Evolutionary conservation across 2,797 vertebrate genomes (phyloP).

Genomic region (Florisuga fusca): DNA sequence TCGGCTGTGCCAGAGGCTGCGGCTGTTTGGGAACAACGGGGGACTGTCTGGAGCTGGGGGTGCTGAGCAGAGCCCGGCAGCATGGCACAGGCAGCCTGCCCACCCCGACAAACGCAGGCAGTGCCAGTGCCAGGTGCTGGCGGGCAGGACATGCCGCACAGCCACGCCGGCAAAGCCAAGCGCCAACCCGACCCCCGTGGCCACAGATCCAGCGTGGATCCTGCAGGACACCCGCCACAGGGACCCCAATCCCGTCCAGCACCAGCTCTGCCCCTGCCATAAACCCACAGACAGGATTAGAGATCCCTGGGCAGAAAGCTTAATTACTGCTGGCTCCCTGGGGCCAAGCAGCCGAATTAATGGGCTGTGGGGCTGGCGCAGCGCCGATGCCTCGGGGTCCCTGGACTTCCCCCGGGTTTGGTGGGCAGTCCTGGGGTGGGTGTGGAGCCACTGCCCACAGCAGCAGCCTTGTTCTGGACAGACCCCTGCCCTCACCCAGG

Average conservation of each 20-base stretch:
- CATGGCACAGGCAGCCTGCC: neutral
- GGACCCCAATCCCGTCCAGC: neutral
- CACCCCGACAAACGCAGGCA: neutral
- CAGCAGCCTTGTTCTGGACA: neutral
- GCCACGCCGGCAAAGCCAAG: neutral
- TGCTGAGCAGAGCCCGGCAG: neutral
- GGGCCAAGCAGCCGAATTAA: neutral
- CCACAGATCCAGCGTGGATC: fast-evolving
- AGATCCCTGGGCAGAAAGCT: neutral
- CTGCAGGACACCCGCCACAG: fast-evolving
- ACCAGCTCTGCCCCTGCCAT: neutral
- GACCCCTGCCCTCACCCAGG: fast-evolving
- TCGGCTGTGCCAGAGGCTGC: neutral
- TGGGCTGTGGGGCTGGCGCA: neutral
- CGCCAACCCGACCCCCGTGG: fast-evolving
- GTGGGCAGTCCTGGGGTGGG: neutral
- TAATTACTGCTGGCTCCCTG: slow-evolving; percentile 5
- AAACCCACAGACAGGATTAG: slow-evolving; percentile 3
- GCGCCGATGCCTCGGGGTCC: fast-evolving
- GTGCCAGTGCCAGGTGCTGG: neutral
- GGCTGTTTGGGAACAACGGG: neutral
- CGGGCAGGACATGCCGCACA: neutral
- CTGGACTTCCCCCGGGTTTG: neutral
- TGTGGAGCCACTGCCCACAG: neutral
- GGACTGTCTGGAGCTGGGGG: neutral